These are phyloP conservation scores for Scatophagus argus DNA, from an alignment of 2,113 vertebrate genomes.

Conservation along the genomic window DNA sequence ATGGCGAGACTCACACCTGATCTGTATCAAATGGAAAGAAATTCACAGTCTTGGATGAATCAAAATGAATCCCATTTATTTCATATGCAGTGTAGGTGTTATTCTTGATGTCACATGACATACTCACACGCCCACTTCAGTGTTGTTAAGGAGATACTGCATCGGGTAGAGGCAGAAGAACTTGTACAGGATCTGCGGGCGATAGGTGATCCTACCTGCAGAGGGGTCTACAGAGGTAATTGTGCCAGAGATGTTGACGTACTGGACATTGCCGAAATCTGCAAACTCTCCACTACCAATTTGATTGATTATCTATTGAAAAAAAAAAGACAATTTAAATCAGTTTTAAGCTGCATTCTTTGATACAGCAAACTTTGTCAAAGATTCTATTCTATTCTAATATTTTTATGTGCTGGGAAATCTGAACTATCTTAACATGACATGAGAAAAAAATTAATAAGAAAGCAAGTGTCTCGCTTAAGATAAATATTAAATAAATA, in stretches of 20 bases:
- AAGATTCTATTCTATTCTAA: not conserved
- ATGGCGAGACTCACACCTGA: conserved; percentile 80
- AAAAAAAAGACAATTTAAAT: not conserved
- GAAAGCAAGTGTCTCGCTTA: too few species aligned
- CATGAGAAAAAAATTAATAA: not conserved
- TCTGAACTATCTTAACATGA: not conserved
- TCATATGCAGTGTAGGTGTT: not conserved
- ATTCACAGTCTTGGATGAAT: not conserved
- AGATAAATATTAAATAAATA: too few species aligned
- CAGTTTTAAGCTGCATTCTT: not conserved
- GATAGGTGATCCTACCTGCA: conserved; percentile 79
- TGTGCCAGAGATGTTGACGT: conserved; percentile 79
- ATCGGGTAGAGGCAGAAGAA: conserved; percentile 84
- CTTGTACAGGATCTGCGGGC: conserved; percentile 74
- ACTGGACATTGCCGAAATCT: conserved; percentile 79
- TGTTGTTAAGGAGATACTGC: conserved; percentile 86
- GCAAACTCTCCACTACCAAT: conserved; percentile 75
- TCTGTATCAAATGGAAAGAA: conserved; percentile 59
- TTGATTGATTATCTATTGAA: conserved; percentile 64
- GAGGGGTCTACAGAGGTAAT: conserved; percentile 74
- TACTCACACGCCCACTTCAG: conserved; percentile 82
- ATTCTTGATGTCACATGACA: not conserved
- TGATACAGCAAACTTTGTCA: not conserved
- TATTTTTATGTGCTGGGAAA: not conserved
- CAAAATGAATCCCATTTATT: not conserved